Percentiles rank a stretch among this genome's conserved stretches.
phyloP scores from a whole-genome alignment of 1,140 invertebrate genomes.

The Diorhabda elongata region DNA sequence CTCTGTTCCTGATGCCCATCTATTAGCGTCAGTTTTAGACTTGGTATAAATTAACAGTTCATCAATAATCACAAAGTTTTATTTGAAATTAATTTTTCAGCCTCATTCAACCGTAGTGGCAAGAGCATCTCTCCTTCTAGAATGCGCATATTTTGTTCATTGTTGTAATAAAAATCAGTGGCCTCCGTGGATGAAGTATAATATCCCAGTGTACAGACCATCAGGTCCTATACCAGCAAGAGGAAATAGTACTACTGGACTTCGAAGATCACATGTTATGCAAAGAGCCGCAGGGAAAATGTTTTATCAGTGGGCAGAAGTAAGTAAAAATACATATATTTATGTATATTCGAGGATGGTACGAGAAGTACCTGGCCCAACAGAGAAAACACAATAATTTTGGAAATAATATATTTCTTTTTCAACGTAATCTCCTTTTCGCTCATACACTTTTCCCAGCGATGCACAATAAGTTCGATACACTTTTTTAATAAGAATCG shows the following conservation, averaged over 20 bases:
- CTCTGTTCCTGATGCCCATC: constrained; percentile 88
- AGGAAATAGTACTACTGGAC: constrained; percentile 52
- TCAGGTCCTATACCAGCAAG: constrained; percentile 59
- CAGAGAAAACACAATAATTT: no score
- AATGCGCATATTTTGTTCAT: constrained; percentile 95
- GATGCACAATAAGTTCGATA: no score
- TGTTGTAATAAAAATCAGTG: constrained; percentile 96
- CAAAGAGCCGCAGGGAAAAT: constrained; percentile 91
- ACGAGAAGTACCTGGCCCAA: no score
- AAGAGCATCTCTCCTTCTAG: constrained; percentile 84
- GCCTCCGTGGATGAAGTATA: constrained; percentile 93
- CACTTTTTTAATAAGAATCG: no score
- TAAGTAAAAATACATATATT: constrained; percentile 44
- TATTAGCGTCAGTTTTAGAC: constrained; percentile 92
- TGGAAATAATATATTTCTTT: no score
- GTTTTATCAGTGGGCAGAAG: constrained; percentile 97
- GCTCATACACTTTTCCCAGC: no score
- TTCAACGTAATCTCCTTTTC: no score
- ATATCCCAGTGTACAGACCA: constrained; percentile 72
- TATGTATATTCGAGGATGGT: no score
- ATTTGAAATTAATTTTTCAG: constrained; percentile 53
- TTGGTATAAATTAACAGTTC: constrained; percentile 63
- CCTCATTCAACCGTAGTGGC: constrained; percentile 89
- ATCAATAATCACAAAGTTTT: neutral
- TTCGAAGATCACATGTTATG: constrained; percentile 70